A percentile compares a stretch with the other conserved stretches of the same genome.
Evolutionary conservation across 2,797 vertebrate species (phyloP).

Genomic region (Adrianichthys oophorus): DNA sequence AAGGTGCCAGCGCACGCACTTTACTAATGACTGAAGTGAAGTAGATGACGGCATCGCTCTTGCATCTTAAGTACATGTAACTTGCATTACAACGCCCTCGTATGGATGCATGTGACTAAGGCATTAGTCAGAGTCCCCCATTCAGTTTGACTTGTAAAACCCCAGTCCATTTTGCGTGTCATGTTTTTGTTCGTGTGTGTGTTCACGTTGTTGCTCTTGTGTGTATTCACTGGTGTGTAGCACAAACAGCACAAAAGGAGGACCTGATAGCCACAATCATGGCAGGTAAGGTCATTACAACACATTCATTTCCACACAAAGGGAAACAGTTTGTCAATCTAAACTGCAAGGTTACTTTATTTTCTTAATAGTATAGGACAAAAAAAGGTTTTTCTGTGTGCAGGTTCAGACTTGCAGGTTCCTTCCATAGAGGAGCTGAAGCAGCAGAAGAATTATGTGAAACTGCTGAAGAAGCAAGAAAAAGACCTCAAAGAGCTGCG

Average conservation of each 20-base stretch:
- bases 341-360: background rate
- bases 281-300: constrained; percentile 72
- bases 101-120: too few relatives aligned
- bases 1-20: too few relatives aligned
- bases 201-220: constrained; percentile 5
- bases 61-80: too few relatives aligned
- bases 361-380: background rate
- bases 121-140: too few relatives aligned
- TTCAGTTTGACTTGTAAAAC: too few relatives aligned
- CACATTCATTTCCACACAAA: constrained; percentile 15
- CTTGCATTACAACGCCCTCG: too few relatives aligned
- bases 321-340: background rate
- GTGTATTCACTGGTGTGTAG: constrained; percentile 30
- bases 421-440: constrained; percentile 78
- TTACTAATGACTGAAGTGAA: too few relatives aligned
- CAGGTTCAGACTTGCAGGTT: constrained; percentile 74
- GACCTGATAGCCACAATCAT: constrained; percentile 82
- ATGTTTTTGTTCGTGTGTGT: constrained; percentile 7
- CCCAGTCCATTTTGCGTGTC: constrained; percentile 7
- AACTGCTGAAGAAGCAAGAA: constrained; percentile 82
- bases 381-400: background rate
- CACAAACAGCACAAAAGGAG: constrained; percentile 66
- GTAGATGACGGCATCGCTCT: too few relatives aligned
- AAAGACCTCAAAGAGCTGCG: constrained; percentile 84
- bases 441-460: constrained; percentile 80